Base-by-base conservation (phyloP, 1,140 invertebrate species). In the Stenopsyche tienmushanensis region DNA sequence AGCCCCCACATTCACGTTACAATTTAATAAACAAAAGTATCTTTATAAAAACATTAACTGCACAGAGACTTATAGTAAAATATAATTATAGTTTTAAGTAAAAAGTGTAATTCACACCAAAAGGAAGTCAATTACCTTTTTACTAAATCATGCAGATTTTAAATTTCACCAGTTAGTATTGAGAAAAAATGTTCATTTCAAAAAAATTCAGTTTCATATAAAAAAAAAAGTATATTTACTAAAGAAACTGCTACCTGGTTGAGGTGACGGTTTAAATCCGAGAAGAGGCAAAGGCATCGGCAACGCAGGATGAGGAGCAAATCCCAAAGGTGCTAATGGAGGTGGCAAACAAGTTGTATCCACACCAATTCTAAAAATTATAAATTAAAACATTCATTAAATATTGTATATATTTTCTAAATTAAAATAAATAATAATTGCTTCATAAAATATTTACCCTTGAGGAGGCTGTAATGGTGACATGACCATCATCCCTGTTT, bases 211-310 rank as follows among this genome's bases (percentile, higher is more conserved):
- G 5, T 34, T 34, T 7, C 29, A 13, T 7, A 5, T 34, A 34
- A 13, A 34, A 7, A 13, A 34, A 34, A 7, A 34, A 34, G 5
- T 34, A 34, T 34, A 7, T 7, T 7, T 34, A 34, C 29, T 34
- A 34, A 34, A 34, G 5, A 34, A 34, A 34, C 5, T 34, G 29
- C 45, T 49, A 66, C 68, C 68, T 53, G 68, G 34, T 55, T 66
- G 68, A 13, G 68, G 44, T 20, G 64, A 45, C 7, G 68, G 64
- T 42, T 70, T 70, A 45, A 66, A 66, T 60, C 68, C 68, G 9
- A 70, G 21, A 17, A 70, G 41, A 1, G 68, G 68, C 24, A 70
- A 57, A 2, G 68, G 44, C 47, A 70, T 45, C 13, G 68, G 60
- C 18, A 70, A 47, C 26, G 64, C 68, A 2, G 68, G 68, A 47